Conservation (phyloP, 2,888 invertebrate genomes). For the Biston betularia region DNA sequence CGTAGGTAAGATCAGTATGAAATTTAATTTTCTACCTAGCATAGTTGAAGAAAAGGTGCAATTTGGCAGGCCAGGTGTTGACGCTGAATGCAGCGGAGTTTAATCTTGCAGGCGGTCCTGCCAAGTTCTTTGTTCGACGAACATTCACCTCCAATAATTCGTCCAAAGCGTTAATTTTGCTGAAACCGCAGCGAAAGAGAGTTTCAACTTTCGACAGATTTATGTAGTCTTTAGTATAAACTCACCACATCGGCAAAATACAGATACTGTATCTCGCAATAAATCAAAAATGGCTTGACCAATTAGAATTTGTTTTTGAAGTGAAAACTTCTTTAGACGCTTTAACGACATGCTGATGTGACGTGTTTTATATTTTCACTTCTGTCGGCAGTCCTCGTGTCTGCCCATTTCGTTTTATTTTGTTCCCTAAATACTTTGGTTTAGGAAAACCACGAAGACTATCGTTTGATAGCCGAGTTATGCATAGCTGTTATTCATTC, state of each 20-base stretch:
- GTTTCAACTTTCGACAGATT: conserved; percentile 14
- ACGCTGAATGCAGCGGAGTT: conserved; percentile 53
- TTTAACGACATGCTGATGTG: too few species aligned
- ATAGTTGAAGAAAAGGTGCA: conserved; percentile 53
- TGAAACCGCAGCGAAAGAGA: conserved; percentile 7
- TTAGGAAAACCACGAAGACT: too few species aligned
- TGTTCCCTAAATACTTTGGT: too few species aligned
- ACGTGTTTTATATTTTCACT: too few species aligned
- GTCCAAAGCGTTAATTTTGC: conserved; percentile 24
- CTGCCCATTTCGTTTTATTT: too few species aligned
- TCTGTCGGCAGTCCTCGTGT: too few species aligned
- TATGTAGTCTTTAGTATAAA: background rate
- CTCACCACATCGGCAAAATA: background rate
- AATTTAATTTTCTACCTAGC: conserved; percentile 44
- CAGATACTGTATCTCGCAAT: too few species aligned
- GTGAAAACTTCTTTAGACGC: too few species aligned
- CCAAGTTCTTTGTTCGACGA: conserved; percentile 54
- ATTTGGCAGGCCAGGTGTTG: conserved; percentile 60
- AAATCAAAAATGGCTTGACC: too few species aligned
- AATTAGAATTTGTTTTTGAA: too few species aligned
- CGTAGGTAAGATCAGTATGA: background rate
- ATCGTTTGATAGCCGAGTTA: too few species aligned
- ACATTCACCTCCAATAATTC: conserved; percentile 35
- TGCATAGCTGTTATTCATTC: too few species aligned
- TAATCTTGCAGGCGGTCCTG: conserved; percentile 57